Percentiles rank a stretch among this genome's conserved stretches.
phyloP scores from a whole-genome alignment of 2,888 invertebrate species.

The Drepana falcataria region DNA sequence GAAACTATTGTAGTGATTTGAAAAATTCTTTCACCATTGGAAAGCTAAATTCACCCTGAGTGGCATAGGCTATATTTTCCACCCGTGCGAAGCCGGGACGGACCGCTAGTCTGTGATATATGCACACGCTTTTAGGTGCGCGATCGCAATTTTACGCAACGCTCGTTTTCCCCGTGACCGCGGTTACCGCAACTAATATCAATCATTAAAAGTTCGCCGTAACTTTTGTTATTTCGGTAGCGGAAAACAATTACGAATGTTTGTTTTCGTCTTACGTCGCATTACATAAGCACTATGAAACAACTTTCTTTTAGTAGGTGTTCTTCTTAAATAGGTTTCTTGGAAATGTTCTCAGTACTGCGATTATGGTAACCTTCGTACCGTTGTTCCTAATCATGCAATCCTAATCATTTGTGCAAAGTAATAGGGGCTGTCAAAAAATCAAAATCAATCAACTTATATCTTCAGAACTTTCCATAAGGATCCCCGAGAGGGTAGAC shows the following conservation, averaged over 20 bases:
- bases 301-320: slow-evolving; percentile 1
- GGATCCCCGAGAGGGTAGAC: no score
- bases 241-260: not conserved
- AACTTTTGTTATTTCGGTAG: not conserved
- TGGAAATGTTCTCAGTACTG: not conserved
- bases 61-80: no score
- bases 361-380: not conserved
- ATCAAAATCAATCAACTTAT: no score
- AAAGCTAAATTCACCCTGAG: no score
- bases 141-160: slow-evolving; percentile 43
- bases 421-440: no score
- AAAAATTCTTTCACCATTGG: no score
- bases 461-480: no score
- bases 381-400: no score
- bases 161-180: not conserved
- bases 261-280: not conserved
- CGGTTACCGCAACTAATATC: slow-evolving; percentile 2
- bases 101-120: not conserved
- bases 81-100: no score
- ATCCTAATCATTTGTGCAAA: no score
- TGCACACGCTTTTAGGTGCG: slow-evolving; percentile 29
- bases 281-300: not conserved
- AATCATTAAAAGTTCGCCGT: not conserved
- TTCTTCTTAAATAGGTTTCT: not conserved
- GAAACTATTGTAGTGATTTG: no score